Evolutionary conservation across 2,888 invertebrate genomes (phyloP), one percentile per base, ranked within the genome.

Genomic region (Idaea dimidiata): DNA sequence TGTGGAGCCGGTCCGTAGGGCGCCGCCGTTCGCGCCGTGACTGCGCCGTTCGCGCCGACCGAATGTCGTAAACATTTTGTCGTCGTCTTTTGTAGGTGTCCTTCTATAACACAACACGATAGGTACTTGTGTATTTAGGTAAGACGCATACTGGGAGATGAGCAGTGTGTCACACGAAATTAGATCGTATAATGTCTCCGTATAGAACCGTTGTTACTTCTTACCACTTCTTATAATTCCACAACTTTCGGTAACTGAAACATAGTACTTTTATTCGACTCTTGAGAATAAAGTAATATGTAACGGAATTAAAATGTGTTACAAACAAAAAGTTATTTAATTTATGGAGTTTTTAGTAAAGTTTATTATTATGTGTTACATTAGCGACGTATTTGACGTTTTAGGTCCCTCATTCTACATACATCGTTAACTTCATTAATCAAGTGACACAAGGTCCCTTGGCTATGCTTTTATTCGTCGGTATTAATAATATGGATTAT

Each of bases 1-100:
- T 75, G 74, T 76, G 61, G 62, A 61, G 70, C 65, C 66, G 68
- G 59, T 14, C 14, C 66, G 66, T 62, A 62, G 67, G 67, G 65
- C 43, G 64, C 61, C 66, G 16, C 73, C 77, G 75, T 75, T 14
- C 43, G 5, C 43, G 43, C 43, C 43, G 43, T 8, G 43, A 8
- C 43, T 10, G 5, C 43, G 43, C 43, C 43, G 43, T 14, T 14
- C 43, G 10, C 43, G 43, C 43, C 43, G 14, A 10, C 43, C 8
- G 14, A 8, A 0, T 0, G 43, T 14, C 43, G 43, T 8, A 43
- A 43, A 43, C 43, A 43, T 43, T n/a, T 24, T 24, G 24, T 24
- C 5, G 5, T 24, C 24, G 24, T 5, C 24, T 24, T 24, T 24
- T 24, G 24, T 24, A 24, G 24, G 24, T 24, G 24, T 24, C 5